Conservation (phyloP, 64 coral and sea anemone genomes). For the Exaiptasia diaphana region DNA sequence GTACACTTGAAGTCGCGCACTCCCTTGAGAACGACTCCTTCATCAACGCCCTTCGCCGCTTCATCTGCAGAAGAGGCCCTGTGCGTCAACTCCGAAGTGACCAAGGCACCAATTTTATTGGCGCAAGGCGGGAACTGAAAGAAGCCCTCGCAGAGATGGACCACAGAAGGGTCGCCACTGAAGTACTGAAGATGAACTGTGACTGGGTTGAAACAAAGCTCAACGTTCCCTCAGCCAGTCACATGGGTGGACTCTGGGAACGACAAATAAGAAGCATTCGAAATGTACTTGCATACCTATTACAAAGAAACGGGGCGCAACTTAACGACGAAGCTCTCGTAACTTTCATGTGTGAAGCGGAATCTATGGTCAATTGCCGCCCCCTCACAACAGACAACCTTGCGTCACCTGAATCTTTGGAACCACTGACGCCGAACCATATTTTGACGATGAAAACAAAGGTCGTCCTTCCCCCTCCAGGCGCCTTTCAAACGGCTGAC, state of each 20-base stretch:
- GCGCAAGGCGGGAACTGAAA: slow-evolving; percentile 5
- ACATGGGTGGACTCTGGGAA: slow-evolving; percentile 21
- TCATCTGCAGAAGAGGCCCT: slow-evolving; percentile 3
- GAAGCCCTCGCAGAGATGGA: slow-evolving; percentile 15
- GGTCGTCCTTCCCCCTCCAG: slow-evolving; percentile 35
- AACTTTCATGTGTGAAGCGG: slow-evolving; percentile 3
- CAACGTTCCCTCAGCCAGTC: slow-evolving; percentile 28
- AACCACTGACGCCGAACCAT: slow-evolving; percentile 13
- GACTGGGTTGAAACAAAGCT: slow-evolving; percentile 19
- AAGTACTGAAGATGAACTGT: slow-evolving; percentile 27
- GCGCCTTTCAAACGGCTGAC: background rate
- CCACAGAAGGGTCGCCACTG: background rate
- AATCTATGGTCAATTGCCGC: slow-evolving; percentile 6
- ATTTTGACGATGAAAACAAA: slow-evolving; percentile 19
- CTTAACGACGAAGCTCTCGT: slow-evolving; percentile 30
- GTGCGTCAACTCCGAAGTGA: background rate
- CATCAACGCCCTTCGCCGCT: background rate
- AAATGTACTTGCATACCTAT: slow-evolving; percentile 2
- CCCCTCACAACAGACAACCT: background rate
- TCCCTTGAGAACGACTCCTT: slow-evolving; percentile 4
- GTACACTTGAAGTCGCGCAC: slow-evolving; percentile 46
- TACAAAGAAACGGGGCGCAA: background rate
- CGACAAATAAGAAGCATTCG: slow-evolving; percentile 10
- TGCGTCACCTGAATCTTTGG: background rate
- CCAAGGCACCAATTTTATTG: background rate